Evolutionary conservation across 23 tunicate species (phyloP).

Genomic region (Clavelina lepadiformis): DNA sequence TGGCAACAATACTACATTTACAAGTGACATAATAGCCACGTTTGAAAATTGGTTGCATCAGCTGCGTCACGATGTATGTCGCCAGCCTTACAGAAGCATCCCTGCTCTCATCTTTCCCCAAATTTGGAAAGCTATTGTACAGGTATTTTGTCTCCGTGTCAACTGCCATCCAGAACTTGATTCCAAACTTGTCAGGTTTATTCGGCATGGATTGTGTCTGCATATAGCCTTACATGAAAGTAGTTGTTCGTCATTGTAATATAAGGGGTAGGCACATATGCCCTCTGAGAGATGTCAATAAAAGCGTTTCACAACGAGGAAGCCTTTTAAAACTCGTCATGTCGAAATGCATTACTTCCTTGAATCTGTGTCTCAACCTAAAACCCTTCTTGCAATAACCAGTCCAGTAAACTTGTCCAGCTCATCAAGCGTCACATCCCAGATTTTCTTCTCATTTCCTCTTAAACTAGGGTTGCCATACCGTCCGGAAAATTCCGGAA

Average conservation of each 20-base stretch:
- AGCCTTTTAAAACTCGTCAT: slow-evolving; percentile 15
- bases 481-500: no score
- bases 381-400: slow-evolving; percentile 7
- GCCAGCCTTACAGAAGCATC: slow-evolving; percentile 5
- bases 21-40: slow-evolving; percentile 5
- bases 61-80: slow-evolving; percentile 1
- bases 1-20: no score
- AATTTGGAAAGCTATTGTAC: slow-evolving; percentile 8
- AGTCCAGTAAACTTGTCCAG: slow-evolving; percentile 20
- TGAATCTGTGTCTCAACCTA: slow-evolving; percentile 8
- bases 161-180: slow-evolving; percentile 21
- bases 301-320: not conserved
- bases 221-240: slow-evolving; percentile 18
- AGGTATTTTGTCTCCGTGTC: slow-evolving; percentile 7
- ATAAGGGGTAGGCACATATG: slow-evolving; percentile 13
- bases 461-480: no score
- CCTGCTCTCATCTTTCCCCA: slow-evolving; percentile 12
- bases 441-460: slow-evolving; percentile 2
- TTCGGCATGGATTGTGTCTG: not conserved
- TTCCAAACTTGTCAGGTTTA: slow-evolving; percentile 8
- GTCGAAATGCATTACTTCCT: slow-evolving; percentile 8
- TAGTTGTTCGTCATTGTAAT: slow-evolving; percentile 9
- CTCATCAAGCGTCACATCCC: slow-evolving; percentile 12
- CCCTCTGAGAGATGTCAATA: slow-evolving; percentile 5
- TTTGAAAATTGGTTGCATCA: slow-evolving; percentile 14